Conservation (phyloP, 2,113 vertebrate genomes). For the Macquaria ambigua region DNA sequence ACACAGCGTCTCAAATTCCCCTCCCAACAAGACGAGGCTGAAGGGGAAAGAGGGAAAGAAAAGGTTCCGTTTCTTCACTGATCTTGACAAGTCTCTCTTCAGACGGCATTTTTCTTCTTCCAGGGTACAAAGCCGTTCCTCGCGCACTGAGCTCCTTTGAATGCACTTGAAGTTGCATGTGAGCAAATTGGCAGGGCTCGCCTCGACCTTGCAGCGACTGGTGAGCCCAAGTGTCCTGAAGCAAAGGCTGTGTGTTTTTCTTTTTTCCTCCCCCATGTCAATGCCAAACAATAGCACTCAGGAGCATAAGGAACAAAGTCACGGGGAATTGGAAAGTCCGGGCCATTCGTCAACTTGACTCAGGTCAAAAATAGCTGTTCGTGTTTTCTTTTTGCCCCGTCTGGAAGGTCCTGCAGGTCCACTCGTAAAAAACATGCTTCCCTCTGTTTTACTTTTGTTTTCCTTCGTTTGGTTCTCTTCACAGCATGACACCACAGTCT, state of each 20-base stretch:
- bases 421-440: conserved; percentile 13
- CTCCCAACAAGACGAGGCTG: conserved; percentile 5
- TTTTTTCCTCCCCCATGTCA: not conserved
- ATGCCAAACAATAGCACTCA: conserved; percentile 49
- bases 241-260: not conserved
- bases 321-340: conserved; percentile 54
- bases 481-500: not conserved
- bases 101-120: conserved; percentile 4
- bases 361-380: conserved; percentile 48
- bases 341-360: conserved; percentile 58
- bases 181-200: conserved; percentile 10
- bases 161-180: conserved; percentile 25
- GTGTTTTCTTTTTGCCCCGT: conserved; percentile 44
- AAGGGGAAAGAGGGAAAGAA: conserved; percentile 14
- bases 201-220: conserved; percentile 10
- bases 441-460: conserved; percentile 51
- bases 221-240: conserved; percentile 36
- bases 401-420: conserved; percentile 64
- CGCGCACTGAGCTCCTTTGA: conserved; percentile 20
- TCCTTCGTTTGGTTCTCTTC: conserved; percentile 14
- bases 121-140: conserved; percentile 8
- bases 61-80: conserved; percentile 15
- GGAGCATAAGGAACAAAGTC: conserved; percentile 44
- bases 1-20: conserved; percentile 36
- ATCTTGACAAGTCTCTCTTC: conserved; percentile 49